These are phyloP conservation scores for Marronus borbonicus DNA, from an alignment of 2,888 invertebrate species.

Conservation along the genomic window DNA sequence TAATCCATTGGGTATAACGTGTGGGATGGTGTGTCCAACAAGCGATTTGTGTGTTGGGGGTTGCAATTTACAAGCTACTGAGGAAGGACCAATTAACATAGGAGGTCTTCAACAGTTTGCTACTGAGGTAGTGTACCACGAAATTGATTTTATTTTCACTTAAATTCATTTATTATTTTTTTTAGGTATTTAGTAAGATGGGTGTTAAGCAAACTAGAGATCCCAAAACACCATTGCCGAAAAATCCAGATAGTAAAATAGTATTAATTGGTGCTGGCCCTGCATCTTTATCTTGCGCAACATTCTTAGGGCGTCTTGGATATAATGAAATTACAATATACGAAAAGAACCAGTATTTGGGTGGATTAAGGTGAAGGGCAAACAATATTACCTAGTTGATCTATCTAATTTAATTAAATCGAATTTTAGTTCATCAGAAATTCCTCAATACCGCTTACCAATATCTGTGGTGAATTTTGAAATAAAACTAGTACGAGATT, in stretches of 20 bases:
- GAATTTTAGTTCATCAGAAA: constrained; percentile 88
- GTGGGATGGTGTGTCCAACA: constrained; percentile 99
- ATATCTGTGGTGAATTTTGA: constrained; percentile 95
- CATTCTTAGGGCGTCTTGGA: constrained; percentile 94
- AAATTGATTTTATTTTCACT: neutral
- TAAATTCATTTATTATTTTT: constrained; percentile 46
- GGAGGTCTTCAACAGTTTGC: constrained; percentile 99
- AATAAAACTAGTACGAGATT: constrained; percentile 89
- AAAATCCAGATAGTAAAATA: constrained; percentile 79
- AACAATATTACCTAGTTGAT: neutral
- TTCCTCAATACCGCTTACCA: constrained; percentile 97
- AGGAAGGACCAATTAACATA: constrained; percentile 98
- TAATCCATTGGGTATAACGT: constrained; percentile 95
- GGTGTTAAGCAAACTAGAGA: constrained; percentile 89
- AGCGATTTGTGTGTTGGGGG: constrained; percentile 98
- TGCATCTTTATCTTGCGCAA: constrained; percentile 96
- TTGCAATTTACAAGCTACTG: constrained; percentile 95
- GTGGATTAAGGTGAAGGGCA: constrained; percentile 86
- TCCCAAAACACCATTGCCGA: constrained; percentile 77
- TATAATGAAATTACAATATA: constrained; percentile 93
- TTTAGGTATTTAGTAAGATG: constrained; percentile 93
- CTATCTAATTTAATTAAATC: neutral
- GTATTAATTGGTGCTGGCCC: constrained; percentile 96
- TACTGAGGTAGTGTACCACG: constrained; percentile 75
- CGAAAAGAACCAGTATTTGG: constrained; percentile 89